Evolutionary conservation across 2,888 invertebrate species (phyloP), one percentile per base, ranked within the genome.

Genomic region (Caenorhabditis sp.): DNA sequence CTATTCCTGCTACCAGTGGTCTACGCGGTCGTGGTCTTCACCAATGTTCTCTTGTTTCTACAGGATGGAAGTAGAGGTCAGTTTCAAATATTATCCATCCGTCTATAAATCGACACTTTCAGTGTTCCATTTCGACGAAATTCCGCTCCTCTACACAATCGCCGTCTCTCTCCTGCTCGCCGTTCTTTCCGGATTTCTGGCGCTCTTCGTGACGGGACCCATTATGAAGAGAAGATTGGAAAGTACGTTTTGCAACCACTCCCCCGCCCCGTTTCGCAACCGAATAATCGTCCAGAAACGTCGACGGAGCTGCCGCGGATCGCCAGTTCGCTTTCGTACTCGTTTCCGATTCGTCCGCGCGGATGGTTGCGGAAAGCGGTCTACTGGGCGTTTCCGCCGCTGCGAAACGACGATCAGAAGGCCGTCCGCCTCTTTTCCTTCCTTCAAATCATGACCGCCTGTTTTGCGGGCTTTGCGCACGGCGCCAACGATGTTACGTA

Each of bases 401-500:
- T 62, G 58, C 37, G 70, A 41, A 76, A 76, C 7, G 79, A 85
- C 17, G 83, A 85, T 66, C 68, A 79, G 52, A 76, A 82, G n/a
- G 85, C 83, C 11, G 80, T 85, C n/a, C 58, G 78, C 32, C 50
- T 94, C n/a, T 99, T 99, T 91, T 94, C 96, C 41, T 95, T 95
- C 90, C 92, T 98, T 41, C 98, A 99, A 92, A 93, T 98, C 62
- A 91, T 99, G 65, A 98, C 98, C 0, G 98, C 98, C 2, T 93
- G 95, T 13, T 99, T 99, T 90, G 98, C 97, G 1, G 95, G 96
- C 59, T 99, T 99, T 90, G 98, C 98, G 13, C 98, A 99, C 88
- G 98, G 98, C 26, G 98, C 97, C 15, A 99, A 99, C 89, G 98
- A 99, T 90, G 97, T 98, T 76, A 94, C 94, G 94, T 94, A 13